Conservation (phyloP, 2,888 invertebrate genomes). For the Orgyia antiqua region DNA sequence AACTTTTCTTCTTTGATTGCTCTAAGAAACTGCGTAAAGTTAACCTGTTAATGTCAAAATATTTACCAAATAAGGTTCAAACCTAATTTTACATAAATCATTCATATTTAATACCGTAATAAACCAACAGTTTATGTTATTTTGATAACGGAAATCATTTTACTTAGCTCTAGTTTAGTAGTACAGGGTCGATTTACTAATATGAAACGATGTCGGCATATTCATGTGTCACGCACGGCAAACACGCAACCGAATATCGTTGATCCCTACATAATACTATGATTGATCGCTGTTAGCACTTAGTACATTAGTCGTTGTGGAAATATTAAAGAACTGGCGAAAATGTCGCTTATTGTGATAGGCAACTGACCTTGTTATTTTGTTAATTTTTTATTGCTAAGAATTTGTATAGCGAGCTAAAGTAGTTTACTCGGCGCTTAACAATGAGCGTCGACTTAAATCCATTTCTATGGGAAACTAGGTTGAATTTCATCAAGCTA, state of each 20-base stretch:
- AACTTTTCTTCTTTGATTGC: no score
- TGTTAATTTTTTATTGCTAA: no score
- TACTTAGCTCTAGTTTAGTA: no score
- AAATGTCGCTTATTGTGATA: constrained; percentile 17
- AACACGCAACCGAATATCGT: constrained; percentile 53
- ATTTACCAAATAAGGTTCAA: no score
- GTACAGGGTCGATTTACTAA: constrained; percentile 30
- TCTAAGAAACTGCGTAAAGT: no score
- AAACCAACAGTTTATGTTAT: no score
- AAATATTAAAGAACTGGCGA: constrained; percentile 32
- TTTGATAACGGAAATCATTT: no score
- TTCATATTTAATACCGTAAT: no score
- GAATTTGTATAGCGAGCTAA: no score
- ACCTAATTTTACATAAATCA: no score
- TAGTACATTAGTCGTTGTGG: constrained; percentile 45
- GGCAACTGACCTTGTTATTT: not conserved
- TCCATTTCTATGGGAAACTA: constrained; percentile 1
- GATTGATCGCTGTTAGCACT: constrained; percentile 65
- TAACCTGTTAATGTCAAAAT: no score
- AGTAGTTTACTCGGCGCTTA: not conserved
- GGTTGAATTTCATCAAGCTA: constrained; percentile 1
- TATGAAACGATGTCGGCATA: constrained; percentile 42
- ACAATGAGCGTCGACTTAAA: not conserved
- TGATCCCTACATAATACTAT: constrained; percentile 55
- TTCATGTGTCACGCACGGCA: constrained; percentile 42